A percentile compares a stretch with the other conserved stretches of the same genome.
phyloP scores from a whole-genome alignment of 2,888 invertebrate species.

The Drosophila aldrichi region DNA sequence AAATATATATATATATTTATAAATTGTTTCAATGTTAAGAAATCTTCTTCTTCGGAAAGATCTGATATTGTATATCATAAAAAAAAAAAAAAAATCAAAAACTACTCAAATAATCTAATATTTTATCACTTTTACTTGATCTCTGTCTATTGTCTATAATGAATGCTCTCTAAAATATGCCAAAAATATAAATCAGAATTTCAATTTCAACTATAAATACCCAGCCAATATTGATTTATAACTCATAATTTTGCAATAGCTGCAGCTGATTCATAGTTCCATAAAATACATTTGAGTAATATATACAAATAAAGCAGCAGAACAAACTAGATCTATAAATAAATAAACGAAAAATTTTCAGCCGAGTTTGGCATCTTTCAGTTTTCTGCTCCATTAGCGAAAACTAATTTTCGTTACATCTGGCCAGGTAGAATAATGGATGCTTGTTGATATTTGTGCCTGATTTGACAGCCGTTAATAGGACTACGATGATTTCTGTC shows the following conservation, averaged over 20 bases:
- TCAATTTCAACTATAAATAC: not conserved
- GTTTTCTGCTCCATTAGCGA: not conserved
- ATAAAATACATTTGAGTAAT: slow-evolving; percentile 8
- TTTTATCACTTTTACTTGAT: not conserved
- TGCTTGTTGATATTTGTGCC: slow-evolving; percentile 14
- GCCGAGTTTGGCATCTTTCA: not conserved
- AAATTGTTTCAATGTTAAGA: too few relatives aligned
- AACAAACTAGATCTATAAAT: not conserved
- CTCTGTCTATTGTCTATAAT: not conserved
- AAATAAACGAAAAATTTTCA: not conserved
- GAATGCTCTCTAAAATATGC: not conserved
- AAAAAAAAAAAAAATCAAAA: too few relatives aligned
- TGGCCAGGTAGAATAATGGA: slow-evolving; percentile 6
- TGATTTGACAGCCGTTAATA: slow-evolving; percentile 18
- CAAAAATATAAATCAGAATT: not conserved
- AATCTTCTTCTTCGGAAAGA: too few relatives aligned
- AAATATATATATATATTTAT: too few relatives aligned
- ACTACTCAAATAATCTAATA: too few relatives aligned
- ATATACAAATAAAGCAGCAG: not conserved
- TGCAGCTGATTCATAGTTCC: not conserved
- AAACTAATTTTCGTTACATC: slow-evolving; percentile 11
- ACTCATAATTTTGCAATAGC: not conserved
- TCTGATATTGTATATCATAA: too few relatives aligned
- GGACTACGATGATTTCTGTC: not conserved
- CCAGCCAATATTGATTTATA: not conserved